These are phyloP conservation scores for Drosophila takahashii DNA, from an alignment of 1,140 invertebrate genomes.

Conservation along the genomic window DNA sequence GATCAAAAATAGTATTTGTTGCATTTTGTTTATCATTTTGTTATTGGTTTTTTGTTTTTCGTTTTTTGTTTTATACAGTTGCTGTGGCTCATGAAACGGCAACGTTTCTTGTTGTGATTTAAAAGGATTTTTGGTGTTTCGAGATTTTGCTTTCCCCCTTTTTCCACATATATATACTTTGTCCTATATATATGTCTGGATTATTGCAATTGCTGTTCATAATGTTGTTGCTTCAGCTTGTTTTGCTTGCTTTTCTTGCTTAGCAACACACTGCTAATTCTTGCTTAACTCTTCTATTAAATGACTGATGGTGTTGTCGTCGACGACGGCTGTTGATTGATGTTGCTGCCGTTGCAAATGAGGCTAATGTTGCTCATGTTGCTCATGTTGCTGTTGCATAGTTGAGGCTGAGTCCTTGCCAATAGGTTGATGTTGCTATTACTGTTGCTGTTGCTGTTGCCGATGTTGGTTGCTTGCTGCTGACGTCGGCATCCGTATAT, in stretches of 20 bases:
- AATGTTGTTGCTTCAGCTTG: neutral
- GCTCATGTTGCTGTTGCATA: neutral
- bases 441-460: neutral
- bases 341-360: slow-evolving; percentile 8
- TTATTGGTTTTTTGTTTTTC: slow-evolving; percentile 24
- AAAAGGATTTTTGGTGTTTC: slow-evolving; percentile 49
- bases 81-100: slow-evolving; percentile 35
- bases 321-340: slow-evolving; percentile 18
- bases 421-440: slow-evolving; percentile 1
- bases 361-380: neutral
- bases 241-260: neutral
- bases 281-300: neutral
- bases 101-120: slow-evolving; percentile 40
- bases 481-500: slow-evolving; percentile 66
- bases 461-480: slow-evolving; percentile 27
- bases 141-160: slow-evolving; percentile 40
- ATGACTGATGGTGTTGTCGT: neutral
- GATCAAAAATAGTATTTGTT: slow-evolving; percentile 81
- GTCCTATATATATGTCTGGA: slow-evolving; percentile 10
- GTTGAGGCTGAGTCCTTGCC: slow-evolving; percentile 6
- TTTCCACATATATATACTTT: slow-evolving; percentile 5
- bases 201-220: neutral
- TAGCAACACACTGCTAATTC: slow-evolving; percentile 4
- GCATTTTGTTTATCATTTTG: slow-evolving; percentile 59
- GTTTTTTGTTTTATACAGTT: slow-evolving; percentile 10